A percentile compares a stretch with the other conserved stretches of the same genome.
Evolutionary conservation across 2,888 invertebrate species (phyloP).

Genomic region (Chrysina gloriosa): DNA sequence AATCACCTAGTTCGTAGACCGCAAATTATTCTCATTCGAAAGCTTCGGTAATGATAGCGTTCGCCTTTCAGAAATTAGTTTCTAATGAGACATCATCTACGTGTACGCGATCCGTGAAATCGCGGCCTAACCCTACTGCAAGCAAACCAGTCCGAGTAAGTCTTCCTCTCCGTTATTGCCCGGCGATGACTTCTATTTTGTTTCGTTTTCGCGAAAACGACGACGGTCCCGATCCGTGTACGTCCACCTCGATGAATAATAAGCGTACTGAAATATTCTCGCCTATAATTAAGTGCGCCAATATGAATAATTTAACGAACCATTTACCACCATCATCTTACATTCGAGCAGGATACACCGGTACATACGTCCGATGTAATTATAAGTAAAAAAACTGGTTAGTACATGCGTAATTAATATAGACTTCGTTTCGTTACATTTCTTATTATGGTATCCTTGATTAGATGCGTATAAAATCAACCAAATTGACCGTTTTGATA

Average conservation of each 20-base stretch:
- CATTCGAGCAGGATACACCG: neutral
- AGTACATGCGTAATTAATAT: too few species aligned
- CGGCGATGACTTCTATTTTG: conserved; percentile 9
- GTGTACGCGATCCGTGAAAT: conserved; percentile 12
- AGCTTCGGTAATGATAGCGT: conserved; percentile 25
- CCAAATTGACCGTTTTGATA: too few species aligned
- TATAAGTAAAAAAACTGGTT: neutral
- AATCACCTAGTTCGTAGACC: conserved; percentile 8
- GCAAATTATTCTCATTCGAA: conserved; percentile 28
- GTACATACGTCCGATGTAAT: neutral
- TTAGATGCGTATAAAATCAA: too few species aligned
- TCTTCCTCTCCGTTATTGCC: too few species aligned
- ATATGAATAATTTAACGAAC: conserved; percentile 31
- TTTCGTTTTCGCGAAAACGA: neutral
- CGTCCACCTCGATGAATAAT: conserved; percentile 27
- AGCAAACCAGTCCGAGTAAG: conserved; percentile 2
- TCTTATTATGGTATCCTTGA: too few species aligned
- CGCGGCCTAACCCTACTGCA: conserved; percentile 6
- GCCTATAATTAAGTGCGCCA: conserved; percentile 14
- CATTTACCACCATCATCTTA: conserved; percentile 5
- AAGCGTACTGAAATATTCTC: conserved; percentile 19
- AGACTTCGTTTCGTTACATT: too few species aligned
- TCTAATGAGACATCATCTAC: conserved; percentile 31
- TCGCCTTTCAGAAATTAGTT: conserved; percentile 35
- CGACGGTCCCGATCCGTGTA: conserved; percentile 2